Conservation (phyloP, 2,113 vertebrate species). For the Eclectus roratus region DNA sequence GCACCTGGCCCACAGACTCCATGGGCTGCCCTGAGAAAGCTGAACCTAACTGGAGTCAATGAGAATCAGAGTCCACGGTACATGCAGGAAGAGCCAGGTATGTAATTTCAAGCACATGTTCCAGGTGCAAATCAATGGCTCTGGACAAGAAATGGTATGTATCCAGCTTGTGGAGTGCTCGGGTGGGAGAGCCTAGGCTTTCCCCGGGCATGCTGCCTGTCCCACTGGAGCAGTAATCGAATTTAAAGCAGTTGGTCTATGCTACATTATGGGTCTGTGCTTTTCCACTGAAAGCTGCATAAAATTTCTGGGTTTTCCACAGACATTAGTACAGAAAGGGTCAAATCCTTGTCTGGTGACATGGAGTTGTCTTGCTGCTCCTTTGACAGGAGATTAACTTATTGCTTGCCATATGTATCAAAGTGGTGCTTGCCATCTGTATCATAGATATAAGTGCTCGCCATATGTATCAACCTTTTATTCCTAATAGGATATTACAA, state of each 20-base stretch:
- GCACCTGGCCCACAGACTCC: neutral
- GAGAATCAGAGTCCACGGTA: neutral
- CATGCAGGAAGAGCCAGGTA: neutral
- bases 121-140: neutral
- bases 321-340: neutral
- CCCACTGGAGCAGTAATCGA: neutral
- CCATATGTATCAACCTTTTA: neutral
- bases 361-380: neutral
- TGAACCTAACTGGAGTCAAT: neutral
- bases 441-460: neutral
- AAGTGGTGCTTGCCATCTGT: neutral
- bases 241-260: neutral
- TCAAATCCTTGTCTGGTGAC: neutral
- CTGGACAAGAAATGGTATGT: neutral
- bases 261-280: neutral
- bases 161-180: neutral
- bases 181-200: neutral
- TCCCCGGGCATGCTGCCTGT: neutral
- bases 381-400: neutral
- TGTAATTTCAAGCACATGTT: neutral
- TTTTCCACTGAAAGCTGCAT: neutral
- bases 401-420: neutral
- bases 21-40: neutral
- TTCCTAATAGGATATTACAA: neutral
- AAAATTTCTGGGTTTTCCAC: neutral